Conservation (phyloP, 2,113 vertebrate species). For the Hirundichthys speculiger region DNA sequence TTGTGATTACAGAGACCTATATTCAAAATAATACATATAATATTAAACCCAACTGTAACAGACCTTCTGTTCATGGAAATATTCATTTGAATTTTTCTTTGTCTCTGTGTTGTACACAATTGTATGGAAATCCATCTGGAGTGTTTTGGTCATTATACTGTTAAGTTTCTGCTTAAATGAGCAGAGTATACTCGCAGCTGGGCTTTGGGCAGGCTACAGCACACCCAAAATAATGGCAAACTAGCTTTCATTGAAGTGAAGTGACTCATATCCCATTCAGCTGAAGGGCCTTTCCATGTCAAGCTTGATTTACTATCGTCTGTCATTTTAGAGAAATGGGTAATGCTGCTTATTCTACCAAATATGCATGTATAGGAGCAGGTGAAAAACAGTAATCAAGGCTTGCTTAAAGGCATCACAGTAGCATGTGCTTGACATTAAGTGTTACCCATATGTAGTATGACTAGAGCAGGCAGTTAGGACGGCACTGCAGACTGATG, state of each 20-base stretch:
- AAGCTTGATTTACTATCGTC: constrained; percentile 65
- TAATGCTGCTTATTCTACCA: constrained; percentile 56
- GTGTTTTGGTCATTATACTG: constrained; percentile 57
- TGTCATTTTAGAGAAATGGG: constrained; percentile 45
- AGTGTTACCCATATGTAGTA: constrained; percentile 21
- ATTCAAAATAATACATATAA: background rate
- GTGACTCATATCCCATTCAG: constrained; percentile 65
- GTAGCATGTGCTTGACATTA: constrained; percentile 19
- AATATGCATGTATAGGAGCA: constrained; percentile 51
- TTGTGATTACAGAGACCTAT: background rate
- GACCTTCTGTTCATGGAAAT: background rate
- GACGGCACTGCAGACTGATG: constrained; percentile 18
- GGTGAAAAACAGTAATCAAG: constrained; percentile 46
- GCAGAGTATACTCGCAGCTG: constrained; percentile 64
- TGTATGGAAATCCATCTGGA: constrained; percentile 39
- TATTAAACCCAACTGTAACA: background rate
- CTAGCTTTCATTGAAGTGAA: constrained; percentile 64
- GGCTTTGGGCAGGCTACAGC: constrained; percentile 59
- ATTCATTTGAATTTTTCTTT: background rate
- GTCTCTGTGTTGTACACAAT: constrained; percentile 17
- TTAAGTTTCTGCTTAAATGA: constrained; percentile 67
- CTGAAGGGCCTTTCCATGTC: constrained; percentile 61
- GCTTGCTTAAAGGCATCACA: constrained; percentile 29
- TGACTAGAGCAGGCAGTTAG: constrained; percentile 14
- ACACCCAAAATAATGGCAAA: constrained; percentile 59